Base-by-base conservation (phyloP, 2,113 vertebrate genomes). In the Heterotilapia buettikoferi region DNA sequence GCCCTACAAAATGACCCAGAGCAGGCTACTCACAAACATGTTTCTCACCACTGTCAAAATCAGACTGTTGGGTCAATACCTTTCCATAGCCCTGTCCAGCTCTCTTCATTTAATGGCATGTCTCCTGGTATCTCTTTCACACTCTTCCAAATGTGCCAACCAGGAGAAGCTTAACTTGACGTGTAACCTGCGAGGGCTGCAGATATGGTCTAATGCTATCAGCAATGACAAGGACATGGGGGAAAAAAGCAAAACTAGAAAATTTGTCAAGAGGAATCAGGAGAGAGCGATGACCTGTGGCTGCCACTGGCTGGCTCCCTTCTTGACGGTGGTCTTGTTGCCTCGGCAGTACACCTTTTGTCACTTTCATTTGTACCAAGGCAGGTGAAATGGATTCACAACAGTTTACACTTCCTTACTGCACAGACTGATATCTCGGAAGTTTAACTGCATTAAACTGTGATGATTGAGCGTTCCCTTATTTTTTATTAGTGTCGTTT, bases 331-430 rank as follows among this genome's bases (percentile, higher is more conserved):
- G 11, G 33, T 14, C 3, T 68, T 40, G 63, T 21, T 68, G 36
- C 33, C 19, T 6, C 0, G 5, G 2, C 19, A 68, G 31, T 63
- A 4, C 18, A 66, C 1, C 31, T 0, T 38, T 38, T 21, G 19
- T 21, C 63, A 68, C 11, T 38, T 68, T 68, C 1, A 24, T 40
- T 38, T 68, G 63, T 3, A 40, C 63, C 36, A 40, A 68, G 9
- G 13, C n/a, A 71, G n/a, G n/a, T 24, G 66, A 71, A 38, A 68
- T 21, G 0, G 33, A 68, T 5, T 68, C 33, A 68, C 33, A 68
- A 68, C 33, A 13, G 63, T 68, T 68, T 68, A 14, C 33, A 21
- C 4, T 40, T 68, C 11, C 33, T 21, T 21, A 68, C 63, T 21
- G 63, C 4, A 40, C 63, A 40, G 33, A 68, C 33, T 40, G 19